Percentiles rank a stretch among this genome's conserved stretches.
These are phyloP conservation scores for Saccostrea glomerata DNA, from an alignment of 1,140 invertebrate species.

Conservation along the genomic window DNA sequence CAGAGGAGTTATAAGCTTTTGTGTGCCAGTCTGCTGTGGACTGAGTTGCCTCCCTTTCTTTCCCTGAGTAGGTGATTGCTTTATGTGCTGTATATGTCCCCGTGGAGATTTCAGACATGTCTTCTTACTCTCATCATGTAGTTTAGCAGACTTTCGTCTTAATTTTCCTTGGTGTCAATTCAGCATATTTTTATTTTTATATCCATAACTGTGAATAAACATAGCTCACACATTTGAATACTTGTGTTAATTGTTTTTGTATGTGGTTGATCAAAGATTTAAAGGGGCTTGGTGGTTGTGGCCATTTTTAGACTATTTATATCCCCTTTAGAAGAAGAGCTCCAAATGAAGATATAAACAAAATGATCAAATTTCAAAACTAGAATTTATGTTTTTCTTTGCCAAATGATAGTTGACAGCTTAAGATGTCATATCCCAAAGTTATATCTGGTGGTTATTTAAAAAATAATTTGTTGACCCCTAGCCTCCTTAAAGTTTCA, in stretches of 20 bases:
- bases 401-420: too few relatives aligned
- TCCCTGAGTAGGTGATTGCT: constrained; percentile 23
- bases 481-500: too few relatives aligned
- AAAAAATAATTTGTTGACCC: too few relatives aligned
- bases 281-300: too few relatives aligned
- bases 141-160: constrained; percentile 30
- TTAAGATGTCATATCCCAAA: too few relatives aligned
- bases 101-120: constrained; percentile 15
- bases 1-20: neutral
- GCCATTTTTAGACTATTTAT: too few relatives aligned
- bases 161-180: constrained; percentile 36
- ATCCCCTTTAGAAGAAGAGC: too few relatives aligned
- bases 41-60: constrained; percentile 7
- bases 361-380: too few relatives aligned
- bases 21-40: constrained; percentile 19
- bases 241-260: neutral
- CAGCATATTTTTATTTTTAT: constrained; percentile 39
- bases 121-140: constrained; percentile 8
- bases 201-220: constrained; percentile 36
- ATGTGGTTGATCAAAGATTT: neutral
- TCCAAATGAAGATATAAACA: too few relatives aligned
- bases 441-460: too few relatives aligned
- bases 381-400: too few relatives aligned
- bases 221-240: constrained; percentile 32
- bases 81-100: constrained; percentile 25